These are phyloP conservation scores for Pseudocheirus occidentalis DNA, from an alignment of 2,797 vertebrate genomes.

Conservation along the genomic window DNA sequence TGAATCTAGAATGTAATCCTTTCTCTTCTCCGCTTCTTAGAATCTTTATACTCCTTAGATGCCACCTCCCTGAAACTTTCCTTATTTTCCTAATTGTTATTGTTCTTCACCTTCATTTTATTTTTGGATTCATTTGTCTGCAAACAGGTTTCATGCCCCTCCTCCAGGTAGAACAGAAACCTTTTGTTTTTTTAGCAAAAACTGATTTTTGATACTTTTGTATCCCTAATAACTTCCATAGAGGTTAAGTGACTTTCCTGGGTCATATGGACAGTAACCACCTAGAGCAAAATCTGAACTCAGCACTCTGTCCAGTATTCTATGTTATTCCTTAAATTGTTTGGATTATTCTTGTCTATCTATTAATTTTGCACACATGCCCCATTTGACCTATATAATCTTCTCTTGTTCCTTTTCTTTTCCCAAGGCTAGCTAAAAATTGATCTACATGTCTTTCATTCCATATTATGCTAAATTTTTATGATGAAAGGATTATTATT, in stretches of 20 bases:
- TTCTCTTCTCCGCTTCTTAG: neutral
- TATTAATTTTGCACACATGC: neutral
- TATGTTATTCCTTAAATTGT: neutral
- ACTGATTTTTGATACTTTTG: neutral
- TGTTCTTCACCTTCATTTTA: neutral
- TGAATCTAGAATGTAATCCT: neutral
- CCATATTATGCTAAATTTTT: neutral
- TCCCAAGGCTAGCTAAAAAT: neutral
- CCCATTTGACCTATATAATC: neutral
- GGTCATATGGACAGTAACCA: neutral
- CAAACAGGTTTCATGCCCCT: neutral
- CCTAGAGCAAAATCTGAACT: neutral
- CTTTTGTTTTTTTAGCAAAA: neutral
- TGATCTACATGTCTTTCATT: neutral
- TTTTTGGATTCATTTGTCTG: neutral
- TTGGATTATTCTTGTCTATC: neutral
- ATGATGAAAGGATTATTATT: slow-evolving; percentile 7
- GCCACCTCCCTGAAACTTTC: neutral
- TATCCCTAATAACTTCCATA: neutral
- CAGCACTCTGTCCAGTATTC: neutral
- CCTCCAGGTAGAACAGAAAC: neutral
- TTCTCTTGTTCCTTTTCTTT: neutral
- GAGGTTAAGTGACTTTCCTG: neutral
- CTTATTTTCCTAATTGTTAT: neutral
- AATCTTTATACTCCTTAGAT: neutral